Percentiles rank a stretch among this genome's conserved stretches.
phyloP scores from a whole-genome alignment of 2,888 invertebrate genomes.

The Loripinus fragilis region DNA sequence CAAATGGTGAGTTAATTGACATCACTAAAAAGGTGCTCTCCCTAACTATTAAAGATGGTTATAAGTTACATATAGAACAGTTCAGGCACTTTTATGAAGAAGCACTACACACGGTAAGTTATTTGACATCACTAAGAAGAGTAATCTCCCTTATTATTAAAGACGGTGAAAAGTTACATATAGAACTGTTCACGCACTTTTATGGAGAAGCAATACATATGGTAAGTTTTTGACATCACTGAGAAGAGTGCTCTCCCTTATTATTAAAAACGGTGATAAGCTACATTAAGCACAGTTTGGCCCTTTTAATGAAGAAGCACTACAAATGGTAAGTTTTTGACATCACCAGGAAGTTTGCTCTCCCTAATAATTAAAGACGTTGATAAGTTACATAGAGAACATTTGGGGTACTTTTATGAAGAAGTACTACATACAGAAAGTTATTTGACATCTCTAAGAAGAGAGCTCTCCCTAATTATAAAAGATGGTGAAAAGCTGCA shows the following conservation, averaged over 20 bases:
- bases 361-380: no score
- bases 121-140: conserved; percentile 60
- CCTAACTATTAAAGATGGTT: conserved; percentile 67
- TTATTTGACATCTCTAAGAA: no score
- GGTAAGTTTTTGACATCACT: conserved; percentile 67
- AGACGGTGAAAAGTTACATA: conserved; percentile 64
- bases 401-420: no score
- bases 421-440: no score
- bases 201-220: conserved; percentile 71
- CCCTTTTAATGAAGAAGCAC: conserved; percentile 74
- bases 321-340: conserved; percentile 69
- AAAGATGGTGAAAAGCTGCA: no score
- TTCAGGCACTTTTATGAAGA: conserved; percentile 77
- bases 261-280: conserved; percentile 67
- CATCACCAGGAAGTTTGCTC: no score
- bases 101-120: conserved; percentile 69
- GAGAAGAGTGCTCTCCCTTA: conserved; percentile 63
- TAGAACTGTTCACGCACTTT: conserved; percentile 74
- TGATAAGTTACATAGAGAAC: no score
- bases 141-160: conserved; percentile 70
- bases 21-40: conserved; percentile 66
- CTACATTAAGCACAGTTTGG: conserved; percentile 71
- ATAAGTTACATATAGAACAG: conserved; percentile 65
- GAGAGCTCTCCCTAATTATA: no score
- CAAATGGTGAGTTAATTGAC: no score